A percentile compares a stretch with the other conserved stretches of the same genome.
Evolutionary conservation across 2,113 vertebrate species (phyloP).

Genomic region (Zingel zingel): DNA sequence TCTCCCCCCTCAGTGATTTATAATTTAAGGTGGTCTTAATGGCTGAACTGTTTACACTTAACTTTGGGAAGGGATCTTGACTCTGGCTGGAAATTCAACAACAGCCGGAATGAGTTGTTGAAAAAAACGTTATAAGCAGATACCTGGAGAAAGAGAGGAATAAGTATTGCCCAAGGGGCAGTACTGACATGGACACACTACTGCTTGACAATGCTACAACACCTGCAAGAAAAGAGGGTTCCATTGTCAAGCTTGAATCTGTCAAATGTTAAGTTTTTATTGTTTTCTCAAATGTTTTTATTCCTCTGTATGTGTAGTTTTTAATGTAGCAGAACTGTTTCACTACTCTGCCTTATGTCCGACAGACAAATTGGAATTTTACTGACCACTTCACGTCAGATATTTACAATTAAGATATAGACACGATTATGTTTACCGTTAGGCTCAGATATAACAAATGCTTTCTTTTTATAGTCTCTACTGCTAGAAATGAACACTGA

Average conservation of each 20-base stretch:
- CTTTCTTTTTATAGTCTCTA: slow-evolving; percentile 81
- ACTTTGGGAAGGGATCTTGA: slow-evolving; percentile 75
- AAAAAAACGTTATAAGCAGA: slow-evolving; percentile 61
- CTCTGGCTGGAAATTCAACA: slow-evolving; percentile 64
- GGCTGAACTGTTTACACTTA: slow-evolving; percentile 87
- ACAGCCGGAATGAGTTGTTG: slow-evolving; percentile 57
- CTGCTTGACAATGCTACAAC: slow-evolving; percentile 66
- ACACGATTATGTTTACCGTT: slow-evolving; percentile 78
- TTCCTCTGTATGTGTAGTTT: slow-evolving; percentile 76
- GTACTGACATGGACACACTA: slow-evolving; percentile 74
- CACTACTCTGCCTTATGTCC: slow-evolving; percentile 71
- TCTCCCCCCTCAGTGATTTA: slow-evolving; percentile 58
- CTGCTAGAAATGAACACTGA: slow-evolving; percentile 81
- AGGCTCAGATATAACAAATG: slow-evolving; percentile 76
- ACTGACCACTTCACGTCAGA: slow-evolving; percentile 65
- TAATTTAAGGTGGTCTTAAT: slow-evolving; percentile 83
- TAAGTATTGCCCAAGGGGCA: slow-evolving; percentile 58
- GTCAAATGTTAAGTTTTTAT: slow-evolving; percentile 69
- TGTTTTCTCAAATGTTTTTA: slow-evolving; percentile 72
- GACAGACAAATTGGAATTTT: slow-evolving; percentile 68
- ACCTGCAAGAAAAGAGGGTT: slow-evolving; percentile 55
- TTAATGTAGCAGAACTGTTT: slow-evolving; percentile 70
- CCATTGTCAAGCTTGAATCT: slow-evolving; percentile 54
- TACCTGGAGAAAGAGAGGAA: slow-evolving; percentile 41
- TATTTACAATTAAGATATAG: slow-evolving; percentile 76